Base-by-base conservation (phyloP, 2,113 vertebrate genomes). In the Bujurquina vittata region DNA sequence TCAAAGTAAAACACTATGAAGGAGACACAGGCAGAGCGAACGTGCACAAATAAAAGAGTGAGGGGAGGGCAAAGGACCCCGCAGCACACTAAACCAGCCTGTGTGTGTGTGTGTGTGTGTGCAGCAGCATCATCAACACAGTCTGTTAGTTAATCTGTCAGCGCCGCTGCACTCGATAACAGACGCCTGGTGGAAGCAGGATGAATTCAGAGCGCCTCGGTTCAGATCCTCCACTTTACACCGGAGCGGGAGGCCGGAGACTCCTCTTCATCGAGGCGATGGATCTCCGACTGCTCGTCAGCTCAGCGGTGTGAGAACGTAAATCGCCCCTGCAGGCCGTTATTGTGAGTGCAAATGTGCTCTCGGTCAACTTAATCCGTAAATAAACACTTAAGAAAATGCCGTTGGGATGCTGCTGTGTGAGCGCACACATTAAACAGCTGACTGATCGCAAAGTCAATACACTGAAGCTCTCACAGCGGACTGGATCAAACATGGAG, bases 401-500 rank as follows among this genome's bases (percentile, higher is more conserved):
- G 83, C 60, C 61, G 60, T 1, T 5, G 73, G 37, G 83, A 57
- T 18, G 60, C 15, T 0, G 10, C 54, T 18, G 75, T 23, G 22
- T 33, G 75, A 73, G 61, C 33, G n/a, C 18, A 43, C 75, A 72
- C 55, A 52, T 89, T 84, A 84, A 77, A 72, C 33, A 77, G 83
- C 85, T 75, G 83, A 87, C 55, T 86, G 83, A 84, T 77, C 75
- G 26, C 46, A 10, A 72, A 88, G 85, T 88, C 86, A 77, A 88
- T 78, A 72, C 77, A 3, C 49, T 12, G 75, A 85, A 61, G 72
- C 73, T 56, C 77, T 81, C 35, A 22, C 65, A 3, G 78, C 3
- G 40, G 69, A 86, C 75, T 22, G 86, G 73, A 83, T 90, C 88
- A 83, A 87, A 88, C 75, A 85, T 58, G 79, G 81, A 84, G 78